A percentile compares a stretch with the other conserved stretches of the same genome.
Conservation (phyloP, 1,140 invertebrate genomes). For the Octopus bimaculoides region DNA sequence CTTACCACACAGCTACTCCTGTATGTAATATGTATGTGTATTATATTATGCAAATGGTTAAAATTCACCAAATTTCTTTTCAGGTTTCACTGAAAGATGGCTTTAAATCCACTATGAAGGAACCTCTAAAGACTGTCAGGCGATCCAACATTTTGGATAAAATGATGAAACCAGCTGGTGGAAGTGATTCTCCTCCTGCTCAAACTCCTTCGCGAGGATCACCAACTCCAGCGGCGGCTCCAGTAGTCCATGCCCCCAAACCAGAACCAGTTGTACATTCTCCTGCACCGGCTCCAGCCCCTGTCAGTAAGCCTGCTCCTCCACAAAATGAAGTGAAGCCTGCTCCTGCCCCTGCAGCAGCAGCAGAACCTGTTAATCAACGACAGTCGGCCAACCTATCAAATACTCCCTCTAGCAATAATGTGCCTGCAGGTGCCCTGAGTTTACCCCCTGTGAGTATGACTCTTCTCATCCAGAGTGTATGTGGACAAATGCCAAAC, state of each 20-base stretch:
- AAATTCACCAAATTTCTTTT: not conserved
- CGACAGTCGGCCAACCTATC: constrained; percentile 10
- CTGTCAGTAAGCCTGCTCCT: constrained; percentile 21
- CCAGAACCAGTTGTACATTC: not conserved
- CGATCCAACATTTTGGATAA: constrained; percentile 69
- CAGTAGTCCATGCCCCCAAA: not conserved
- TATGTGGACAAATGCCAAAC: not conserved
- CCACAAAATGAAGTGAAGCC: constrained; percentile 12
- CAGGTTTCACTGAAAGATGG: constrained; percentile 62
- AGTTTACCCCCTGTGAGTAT: constrained; percentile 52
- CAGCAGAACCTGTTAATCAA: constrained; percentile 46
- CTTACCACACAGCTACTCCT: too few species aligned
- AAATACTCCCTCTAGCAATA: not conserved
- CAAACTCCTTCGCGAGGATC: not conserved
- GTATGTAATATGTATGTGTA: too few species aligned
- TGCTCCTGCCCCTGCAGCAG: constrained; percentile 13
- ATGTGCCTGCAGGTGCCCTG: constrained; percentile 28
- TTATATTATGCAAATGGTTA: too few species aligned
- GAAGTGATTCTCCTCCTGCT: constrained; percentile 13
- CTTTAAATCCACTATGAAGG: constrained; percentile 59
- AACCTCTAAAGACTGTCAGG: constrained; percentile 61
- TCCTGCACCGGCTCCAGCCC: constrained; percentile 10
- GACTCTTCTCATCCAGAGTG: not conserved
- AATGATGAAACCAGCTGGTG: constrained; percentile 21
- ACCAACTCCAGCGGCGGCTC: not conserved